phyloP scores from a whole-genome alignment of 2,888 invertebrate genomes.

The Bombylius major region DNA sequence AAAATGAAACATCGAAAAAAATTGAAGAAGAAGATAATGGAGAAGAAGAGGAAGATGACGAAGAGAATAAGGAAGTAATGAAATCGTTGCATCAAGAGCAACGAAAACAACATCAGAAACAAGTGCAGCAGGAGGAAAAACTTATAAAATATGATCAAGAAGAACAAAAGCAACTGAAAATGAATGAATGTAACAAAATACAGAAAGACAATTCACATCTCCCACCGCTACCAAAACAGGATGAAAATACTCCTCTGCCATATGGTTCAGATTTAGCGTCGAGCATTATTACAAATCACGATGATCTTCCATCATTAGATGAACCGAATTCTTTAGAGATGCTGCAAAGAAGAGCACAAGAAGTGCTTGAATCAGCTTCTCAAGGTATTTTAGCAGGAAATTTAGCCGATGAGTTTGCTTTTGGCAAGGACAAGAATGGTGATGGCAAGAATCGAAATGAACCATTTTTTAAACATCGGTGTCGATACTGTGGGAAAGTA shows the following conservation, averaged over 20 bases:
- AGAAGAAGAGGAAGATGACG: slow-evolving; percentile 19
- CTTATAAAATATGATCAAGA: slow-evolving; percentile 27
- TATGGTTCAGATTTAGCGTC: slow-evolving; percentile 36
- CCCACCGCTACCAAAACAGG: slow-evolving; percentile 23
- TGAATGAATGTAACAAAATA: background rate
- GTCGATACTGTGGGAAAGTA: slow-evolving; percentile 90
- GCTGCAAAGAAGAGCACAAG: slow-evolving; percentile 83
- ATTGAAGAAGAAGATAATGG: slow-evolving; percentile 16
- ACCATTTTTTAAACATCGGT: slow-evolving; percentile 88
- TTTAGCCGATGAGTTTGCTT: slow-evolving; percentile 80
- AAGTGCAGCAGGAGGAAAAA: slow-evolving; percentile 27
- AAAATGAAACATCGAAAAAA: background rate
- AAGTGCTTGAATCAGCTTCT: slow-evolving; percentile 85
- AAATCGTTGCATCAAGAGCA: slow-evolving; percentile 27
- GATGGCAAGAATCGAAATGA: slow-evolving; percentile 71
- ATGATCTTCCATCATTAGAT: slow-evolving; percentile 56
- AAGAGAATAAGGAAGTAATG: slow-evolving; percentile 26
- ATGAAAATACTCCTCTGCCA: slow-evolving; percentile 33
- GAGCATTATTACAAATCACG: slow-evolving; percentile 71
- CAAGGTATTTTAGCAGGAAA: slow-evolving; percentile 83
- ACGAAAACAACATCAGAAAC: slow-evolving; percentile 17
- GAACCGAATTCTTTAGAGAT: slow-evolving; percentile 85
- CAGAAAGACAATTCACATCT: slow-evolving; percentile 5
- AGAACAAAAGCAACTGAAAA: slow-evolving; percentile 16
- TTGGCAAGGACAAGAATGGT: slow-evolving; percentile 69